Evolutionary conservation across 92 coral and sea anemone species (phyloP).

Genomic region (Epizoanthus rinbou): DNA sequence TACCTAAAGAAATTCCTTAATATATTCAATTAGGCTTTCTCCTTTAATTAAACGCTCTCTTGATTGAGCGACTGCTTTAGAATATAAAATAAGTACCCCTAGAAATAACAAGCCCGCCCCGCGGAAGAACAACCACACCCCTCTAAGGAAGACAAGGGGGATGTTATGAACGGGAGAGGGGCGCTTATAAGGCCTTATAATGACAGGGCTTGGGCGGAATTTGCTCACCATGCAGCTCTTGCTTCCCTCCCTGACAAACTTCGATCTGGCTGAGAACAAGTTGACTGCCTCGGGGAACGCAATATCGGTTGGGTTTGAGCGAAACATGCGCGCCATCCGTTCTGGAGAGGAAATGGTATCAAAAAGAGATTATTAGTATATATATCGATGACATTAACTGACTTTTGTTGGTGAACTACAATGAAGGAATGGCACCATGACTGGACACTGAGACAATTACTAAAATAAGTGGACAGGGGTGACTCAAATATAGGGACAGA

Average conservation of each 20-base stretch:
- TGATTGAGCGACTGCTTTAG: too few species aligned
- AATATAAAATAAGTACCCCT: too few species aligned
- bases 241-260: constrained; percentile 87
- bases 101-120: too few species aligned
- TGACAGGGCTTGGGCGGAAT: neutral
- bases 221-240: constrained; percentile 74
- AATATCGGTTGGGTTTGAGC: constrained; percentile 74
- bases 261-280: constrained; percentile 89
- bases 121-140: too few species aligned
- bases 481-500: neutral
- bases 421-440: too few species aligned
- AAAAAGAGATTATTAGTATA: neutral
- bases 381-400: neutral
- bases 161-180: neutral
- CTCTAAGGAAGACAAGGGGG: too few species aligned
- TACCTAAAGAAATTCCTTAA: too few species aligned
- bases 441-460: neutral
- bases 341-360: constrained; percentile 50
- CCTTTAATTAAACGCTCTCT: too few species aligned
- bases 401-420: neutral
- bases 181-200: neutral
- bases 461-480: neutral
- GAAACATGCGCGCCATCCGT: constrained; percentile 89
- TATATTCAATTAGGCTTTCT: too few species aligned
- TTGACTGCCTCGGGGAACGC: constrained; percentile 89